phyloP scores from a whole-genome alignment of 2,113 vertebrate genomes.

The Poicephalus meyeri region DNA sequence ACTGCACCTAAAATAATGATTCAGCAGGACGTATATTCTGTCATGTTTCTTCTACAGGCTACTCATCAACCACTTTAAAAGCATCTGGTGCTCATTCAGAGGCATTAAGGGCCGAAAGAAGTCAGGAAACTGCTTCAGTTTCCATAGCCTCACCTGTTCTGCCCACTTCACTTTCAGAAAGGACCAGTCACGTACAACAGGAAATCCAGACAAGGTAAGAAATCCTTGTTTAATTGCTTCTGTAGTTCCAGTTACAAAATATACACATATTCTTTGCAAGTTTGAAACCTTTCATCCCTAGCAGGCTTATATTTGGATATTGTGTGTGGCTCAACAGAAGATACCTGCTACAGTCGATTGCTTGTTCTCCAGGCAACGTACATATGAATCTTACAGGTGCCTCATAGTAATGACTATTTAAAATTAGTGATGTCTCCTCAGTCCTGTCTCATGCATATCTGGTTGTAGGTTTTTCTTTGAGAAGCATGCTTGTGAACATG shows the following conservation, averaged over 20 bases:
- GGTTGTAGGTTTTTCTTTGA: slow-evolving; percentile 47
- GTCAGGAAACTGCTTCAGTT: background rate
- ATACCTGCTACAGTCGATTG: background rate
- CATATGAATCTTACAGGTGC: background rate
- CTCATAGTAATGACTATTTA: fast-evolving
- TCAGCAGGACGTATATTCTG: background rate
- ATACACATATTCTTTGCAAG: fast-evolving
- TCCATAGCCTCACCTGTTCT: background rate
- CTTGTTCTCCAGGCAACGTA: background rate
- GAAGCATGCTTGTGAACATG: slow-evolving; percentile 53
- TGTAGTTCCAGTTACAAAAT: background rate
- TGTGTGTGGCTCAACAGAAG: background rate
- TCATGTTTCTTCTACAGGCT: background rate
- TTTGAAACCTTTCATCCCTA: background rate
- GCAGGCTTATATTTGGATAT: background rate
- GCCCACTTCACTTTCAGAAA: background rate
- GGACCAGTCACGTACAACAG: background rate
- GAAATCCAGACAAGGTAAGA: background rate
- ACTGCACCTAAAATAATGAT: background rate
- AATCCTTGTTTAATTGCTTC: background rate
- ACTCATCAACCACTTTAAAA: slow-evolving; percentile 24
- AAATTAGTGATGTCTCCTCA: fast-evolving
- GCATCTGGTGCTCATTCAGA: background rate
- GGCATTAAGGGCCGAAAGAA: background rate
- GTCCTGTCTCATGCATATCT: background rate